A percentile compares a stretch with the other conserved stretches of the same genome.
Conservation (phyloP, 2,113 vertebrate species). For the Datnioides undecimradiatus region DNA sequence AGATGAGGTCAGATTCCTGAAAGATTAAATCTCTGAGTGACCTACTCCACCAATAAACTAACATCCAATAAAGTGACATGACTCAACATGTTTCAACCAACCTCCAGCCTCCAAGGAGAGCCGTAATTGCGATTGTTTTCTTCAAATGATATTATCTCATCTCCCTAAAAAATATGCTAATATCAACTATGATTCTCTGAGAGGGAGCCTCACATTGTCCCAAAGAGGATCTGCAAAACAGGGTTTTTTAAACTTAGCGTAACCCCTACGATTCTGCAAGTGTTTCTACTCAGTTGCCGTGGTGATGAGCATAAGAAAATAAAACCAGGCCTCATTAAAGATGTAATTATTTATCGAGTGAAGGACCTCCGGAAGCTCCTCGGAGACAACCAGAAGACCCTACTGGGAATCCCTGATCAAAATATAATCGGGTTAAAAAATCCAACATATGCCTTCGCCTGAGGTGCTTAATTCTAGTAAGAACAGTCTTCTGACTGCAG, state of each 20-base stretch:
- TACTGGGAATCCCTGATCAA: too few relatives aligned
- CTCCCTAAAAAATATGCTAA: conserved; percentile 2
- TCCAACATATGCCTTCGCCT: background rate
- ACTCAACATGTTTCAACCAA: conserved; percentile 46
- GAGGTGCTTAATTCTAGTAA: conserved; percentile 42
- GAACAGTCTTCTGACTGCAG: conserved; percentile 53
- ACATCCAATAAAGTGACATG: conserved; percentile 54
- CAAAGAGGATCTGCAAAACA: background rate
- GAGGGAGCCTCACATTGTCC: background rate
- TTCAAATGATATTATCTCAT: background rate
- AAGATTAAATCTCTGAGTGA: conserved; percentile 67
- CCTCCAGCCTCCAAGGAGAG: background rate
- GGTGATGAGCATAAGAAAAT: background rate
- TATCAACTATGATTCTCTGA: background rate
- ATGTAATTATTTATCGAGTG: too few relatives aligned
- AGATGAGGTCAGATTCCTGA: conserved; percentile 60
- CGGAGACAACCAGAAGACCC: too few relatives aligned
- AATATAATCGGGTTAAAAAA: too few relatives aligned
- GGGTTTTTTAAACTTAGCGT: background rate
- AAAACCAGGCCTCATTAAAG: background rate
- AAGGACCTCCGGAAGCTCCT: too few relatives aligned
- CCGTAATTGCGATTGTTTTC: background rate
- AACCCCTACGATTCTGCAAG: background rate
- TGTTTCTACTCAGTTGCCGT: background rate
- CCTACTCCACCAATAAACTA: conserved; percentile 47